These are phyloP conservation scores for Cyprinus carpio DNA, from an alignment of 2,113 vertebrate genomes.

Conservation along the genomic window DNA sequence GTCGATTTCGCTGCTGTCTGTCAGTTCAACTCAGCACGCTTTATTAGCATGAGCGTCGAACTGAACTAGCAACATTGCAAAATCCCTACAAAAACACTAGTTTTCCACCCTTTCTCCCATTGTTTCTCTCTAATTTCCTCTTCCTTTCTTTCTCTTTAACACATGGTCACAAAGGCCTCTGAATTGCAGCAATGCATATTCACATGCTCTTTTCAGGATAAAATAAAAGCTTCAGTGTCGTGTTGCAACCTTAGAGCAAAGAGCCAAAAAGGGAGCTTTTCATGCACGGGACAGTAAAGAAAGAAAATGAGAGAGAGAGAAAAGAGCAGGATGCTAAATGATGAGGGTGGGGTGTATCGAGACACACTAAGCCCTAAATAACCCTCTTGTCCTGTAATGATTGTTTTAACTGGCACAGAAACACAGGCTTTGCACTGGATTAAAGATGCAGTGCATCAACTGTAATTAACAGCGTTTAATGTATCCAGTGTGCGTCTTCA, in stretches of 20 bases:
- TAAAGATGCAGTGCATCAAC: slow-evolving; percentile 29
- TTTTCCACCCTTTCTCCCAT: background rate
- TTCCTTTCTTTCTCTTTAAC: background rate
- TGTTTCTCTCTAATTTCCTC: slow-evolving; percentile 1
- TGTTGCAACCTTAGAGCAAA: background rate
- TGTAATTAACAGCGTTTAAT: background rate
- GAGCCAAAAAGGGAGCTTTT: background rate
- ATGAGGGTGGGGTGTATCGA: slow-evolving; percentile 50
- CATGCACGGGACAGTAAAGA: background rate
- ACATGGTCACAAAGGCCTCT: background rate
- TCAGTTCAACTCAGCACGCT: background rate
- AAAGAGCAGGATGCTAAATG: slow-evolving; percentile 22
- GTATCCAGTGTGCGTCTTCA: background rate
- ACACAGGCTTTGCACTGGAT: slow-evolving; percentile 49
- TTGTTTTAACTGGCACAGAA: slow-evolving; percentile 59
- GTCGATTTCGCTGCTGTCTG: background rate
- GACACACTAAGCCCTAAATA: slow-evolving; percentile 73
- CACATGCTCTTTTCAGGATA: background rate
- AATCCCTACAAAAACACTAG: background rate
- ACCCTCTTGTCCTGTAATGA: slow-evolving; percentile 71
- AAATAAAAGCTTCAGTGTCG: background rate
- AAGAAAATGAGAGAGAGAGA: background rate
- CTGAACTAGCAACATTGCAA: background rate
- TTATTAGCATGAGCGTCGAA: background rate
- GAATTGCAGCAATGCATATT: background rate